Evolutionary conservation across 2,888 invertebrate species (phyloP), one percentile per base, ranked within the genome.

Genomic region (Zygothrica quintamaculata): DNA sequence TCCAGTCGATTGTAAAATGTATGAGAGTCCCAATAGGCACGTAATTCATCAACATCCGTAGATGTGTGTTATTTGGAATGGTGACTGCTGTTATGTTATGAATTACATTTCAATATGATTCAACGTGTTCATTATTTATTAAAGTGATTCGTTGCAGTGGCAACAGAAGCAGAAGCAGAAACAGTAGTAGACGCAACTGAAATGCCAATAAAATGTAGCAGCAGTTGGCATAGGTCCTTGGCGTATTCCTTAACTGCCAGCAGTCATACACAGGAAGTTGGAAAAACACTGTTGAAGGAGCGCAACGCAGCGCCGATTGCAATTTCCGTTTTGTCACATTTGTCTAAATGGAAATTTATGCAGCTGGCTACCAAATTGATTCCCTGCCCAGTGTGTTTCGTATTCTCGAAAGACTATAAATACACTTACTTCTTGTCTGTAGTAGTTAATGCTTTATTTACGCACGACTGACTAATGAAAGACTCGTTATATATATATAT

Each of bases 251-350:
- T 25, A 13, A 8, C 13, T 46, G 40, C n/a, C 33, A 43, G 53
- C 43, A 61, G n/a, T n/a, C n/a, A n/a, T n/a, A n/a, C n/a, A n/a
- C 68, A 65, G 79, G 79, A 82, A 58, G 52, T 60, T 48, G 58
- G n/a, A n/a, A n/a, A 62, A 67, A 66, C 66, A 50, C 76, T 75
- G 70, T 52, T 61, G 61, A 78, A n/a, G n/a, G 68, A 62, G 56
- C 50, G 48, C 37, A 42, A 34, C 57, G 42, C 52, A 60, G 69
- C 56, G 62, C 59, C 79, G 77, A 79, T 79, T 79, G 84, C 84
- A 82, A 82, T 82, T 80, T 80, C 79, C 79, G 82, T 74, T n/a
- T 80, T 82, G 79, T 74, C 77, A 77, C 80, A 82, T 79, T 80
- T 80, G 74, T 79, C 82, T 71, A 79, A 80, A 79, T 82, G 77